Conservation (phyloP, 2,888 invertebrate genomes). For the Arctia plantaginis region DNA sequence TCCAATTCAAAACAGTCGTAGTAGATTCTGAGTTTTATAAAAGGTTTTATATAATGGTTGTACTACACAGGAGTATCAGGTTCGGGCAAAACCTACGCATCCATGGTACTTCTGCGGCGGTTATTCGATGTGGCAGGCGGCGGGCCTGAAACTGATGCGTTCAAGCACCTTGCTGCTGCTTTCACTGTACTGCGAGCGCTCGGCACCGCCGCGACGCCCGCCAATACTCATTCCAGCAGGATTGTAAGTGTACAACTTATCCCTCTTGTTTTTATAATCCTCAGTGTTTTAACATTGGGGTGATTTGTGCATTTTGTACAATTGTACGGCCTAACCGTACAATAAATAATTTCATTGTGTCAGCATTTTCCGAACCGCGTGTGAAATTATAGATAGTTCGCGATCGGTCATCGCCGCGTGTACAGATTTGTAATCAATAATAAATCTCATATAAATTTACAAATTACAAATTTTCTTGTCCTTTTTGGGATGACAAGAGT, state of each 20-base stretch:
- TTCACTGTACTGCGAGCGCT: conserved; percentile 97
- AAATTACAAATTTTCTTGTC: not conserved
- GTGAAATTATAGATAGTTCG: no score
- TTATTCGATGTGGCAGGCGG: conserved; percentile 97
- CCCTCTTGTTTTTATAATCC: not conserved
- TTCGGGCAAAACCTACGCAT: conserved; percentile 97
- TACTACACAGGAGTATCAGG: conserved; percentile 91
- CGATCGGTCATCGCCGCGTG: no score
- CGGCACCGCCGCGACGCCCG: conserved; percentile 95
- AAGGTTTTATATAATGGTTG: not conserved
- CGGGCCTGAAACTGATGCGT: conserved; percentile 97
- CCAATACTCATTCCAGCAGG: conserved; percentile 96
- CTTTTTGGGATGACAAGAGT: not conserved
- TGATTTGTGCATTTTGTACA: not conserved
- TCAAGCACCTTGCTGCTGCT: conserved; percentile 97
- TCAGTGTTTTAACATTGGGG: not conserved
- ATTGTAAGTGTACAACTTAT: conserved; percentile 88
- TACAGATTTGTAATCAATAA: no score
- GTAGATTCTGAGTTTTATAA: not conserved
- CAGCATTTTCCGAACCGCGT: no score
- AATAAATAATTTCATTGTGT: no score
- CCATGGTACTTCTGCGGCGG: conserved; percentile 95
- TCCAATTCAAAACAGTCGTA: not conserved
- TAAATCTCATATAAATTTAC: no score
- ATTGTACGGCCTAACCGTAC: no score